Conservation (phyloP, 1,140 invertebrate species). For the Megathymus violae region DNA sequence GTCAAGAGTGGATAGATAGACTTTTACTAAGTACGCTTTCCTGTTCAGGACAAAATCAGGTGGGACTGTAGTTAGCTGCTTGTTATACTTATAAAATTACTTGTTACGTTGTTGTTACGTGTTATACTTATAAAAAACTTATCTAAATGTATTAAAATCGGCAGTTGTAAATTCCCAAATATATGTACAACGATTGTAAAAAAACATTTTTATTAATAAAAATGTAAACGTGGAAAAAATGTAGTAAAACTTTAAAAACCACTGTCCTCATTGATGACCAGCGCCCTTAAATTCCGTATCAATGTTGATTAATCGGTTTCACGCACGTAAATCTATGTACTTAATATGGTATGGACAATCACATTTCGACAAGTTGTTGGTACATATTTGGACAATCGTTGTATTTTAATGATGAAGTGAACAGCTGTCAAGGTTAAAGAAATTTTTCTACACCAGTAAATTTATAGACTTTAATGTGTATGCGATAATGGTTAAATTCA, state of each 20-base stretch:
- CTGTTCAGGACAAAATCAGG: no score
- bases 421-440: conserved; percentile 21
- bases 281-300: conserved; percentile 15
- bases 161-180: no score
- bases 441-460: conserved; percentile 2
- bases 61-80: no score
- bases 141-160: no score
- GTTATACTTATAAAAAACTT: no score
- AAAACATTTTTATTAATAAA: no score
- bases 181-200: no score
- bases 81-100: no score
- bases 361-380: conserved; percentile 20
- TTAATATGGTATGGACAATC: conserved; percentile 25
- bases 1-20: no score
- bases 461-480: background rate
- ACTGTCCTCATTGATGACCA: conserved; percentile 7
- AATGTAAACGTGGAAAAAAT: no score
- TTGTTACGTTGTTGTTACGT: no score
- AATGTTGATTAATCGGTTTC: conserved; percentile 17
- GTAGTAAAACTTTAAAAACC: conserved; percentile 3
- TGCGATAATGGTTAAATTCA: conserved; percentile 5
- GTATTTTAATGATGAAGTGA: conserved; percentile 17
- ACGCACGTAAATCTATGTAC: conserved; percentile 29
- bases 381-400: conserved; percentile 27
- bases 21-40: no score